phyloP scores from a whole-genome alignment of 92 coral and sea anemone species.

The Epizoanthus rinbou region DNA sequence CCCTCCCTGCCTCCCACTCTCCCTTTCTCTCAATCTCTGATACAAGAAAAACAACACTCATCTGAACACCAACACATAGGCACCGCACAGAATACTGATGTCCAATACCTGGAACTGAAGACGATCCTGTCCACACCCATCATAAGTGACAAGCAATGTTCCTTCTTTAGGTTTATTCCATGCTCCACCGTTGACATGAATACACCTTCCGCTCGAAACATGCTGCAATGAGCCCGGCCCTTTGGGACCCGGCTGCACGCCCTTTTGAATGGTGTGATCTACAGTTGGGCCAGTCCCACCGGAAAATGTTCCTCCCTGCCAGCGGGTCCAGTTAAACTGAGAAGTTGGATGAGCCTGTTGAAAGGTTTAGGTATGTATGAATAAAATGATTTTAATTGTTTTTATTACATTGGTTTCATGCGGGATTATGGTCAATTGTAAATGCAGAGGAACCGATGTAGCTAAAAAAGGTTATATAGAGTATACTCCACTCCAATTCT shows the following conservation, averaged over 20 bases:
- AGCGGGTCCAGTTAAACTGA: slow-evolving; percentile 89
- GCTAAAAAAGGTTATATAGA: too few species aligned
- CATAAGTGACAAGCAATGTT: slow-evolving; percentile 70
- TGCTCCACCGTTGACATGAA: slow-evolving; percentile 75
- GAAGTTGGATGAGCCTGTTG: slow-evolving; percentile 29
- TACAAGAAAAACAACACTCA: too few species aligned
- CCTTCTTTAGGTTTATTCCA: slow-evolving; percentile 61
- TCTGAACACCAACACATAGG: too few species aligned
- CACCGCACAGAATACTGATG: too few species aligned
- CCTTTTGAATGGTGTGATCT: slow-evolving; percentile 92
- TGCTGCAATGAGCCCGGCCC: slow-evolving; percentile 97
- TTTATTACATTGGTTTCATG: too few species aligned
- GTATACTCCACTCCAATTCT: too few species aligned
- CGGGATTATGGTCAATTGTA: too few species aligned
- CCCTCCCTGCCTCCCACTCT: too few species aligned
- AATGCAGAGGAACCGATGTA: too few species aligned
- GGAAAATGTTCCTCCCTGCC: slow-evolving; percentile 88
- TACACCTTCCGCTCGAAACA: slow-evolving; percentile 69
- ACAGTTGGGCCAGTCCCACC: slow-evolving; percentile 77
- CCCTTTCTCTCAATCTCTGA: too few species aligned
- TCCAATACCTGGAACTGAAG: slow-evolving; percentile 65
- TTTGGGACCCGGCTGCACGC: slow-evolving; percentile 64
- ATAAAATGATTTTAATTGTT: too few species aligned
- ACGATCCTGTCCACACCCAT: slow-evolving; percentile 80
- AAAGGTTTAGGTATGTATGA: too few species aligned